phyloP scores from a whole-genome alignment of 2,888 invertebrate genomes.

The Antheraea yamamai region DNA sequence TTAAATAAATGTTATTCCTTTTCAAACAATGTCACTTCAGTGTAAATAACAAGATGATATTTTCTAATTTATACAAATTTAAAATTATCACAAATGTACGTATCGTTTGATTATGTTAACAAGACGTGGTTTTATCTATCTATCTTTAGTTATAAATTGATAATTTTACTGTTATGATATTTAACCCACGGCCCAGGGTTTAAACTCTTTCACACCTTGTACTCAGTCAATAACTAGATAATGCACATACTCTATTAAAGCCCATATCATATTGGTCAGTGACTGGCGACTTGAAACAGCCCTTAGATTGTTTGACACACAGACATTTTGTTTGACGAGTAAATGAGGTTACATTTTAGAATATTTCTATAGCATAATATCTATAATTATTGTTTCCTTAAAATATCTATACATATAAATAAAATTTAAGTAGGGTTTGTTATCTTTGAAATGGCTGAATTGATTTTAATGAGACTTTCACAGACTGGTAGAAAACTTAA shows the following conservation, averaged over 20 bases:
- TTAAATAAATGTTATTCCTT: too few species aligned
- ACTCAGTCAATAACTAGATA: slow-evolving; percentile 72
- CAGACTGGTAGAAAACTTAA: too few species aligned
- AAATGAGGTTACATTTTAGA: neutral
- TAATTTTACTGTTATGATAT: slow-evolving; percentile 17
- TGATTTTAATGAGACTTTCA: too few species aligned
- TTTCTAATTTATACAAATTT: neutral
- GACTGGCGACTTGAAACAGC: slow-evolving; percentile 69
- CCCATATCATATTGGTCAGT: slow-evolving; percentile 60
- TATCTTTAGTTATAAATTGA: slow-evolving; percentile 16
- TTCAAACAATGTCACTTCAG: too few species aligned
- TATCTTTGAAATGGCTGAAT: too few species aligned
- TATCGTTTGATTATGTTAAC: neutral
- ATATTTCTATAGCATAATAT: neutral
- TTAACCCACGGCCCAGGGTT: slow-evolving; percentile 14
- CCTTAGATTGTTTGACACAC: slow-evolving; percentile 62
- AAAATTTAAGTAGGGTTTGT: too few species aligned
- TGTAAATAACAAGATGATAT: too few species aligned
- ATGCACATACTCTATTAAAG: slow-evolving; percentile 64
- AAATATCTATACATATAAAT: neutral
- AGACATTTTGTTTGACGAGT: slow-evolving; percentile 21
- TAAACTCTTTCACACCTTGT: slow-evolving; percentile 69
- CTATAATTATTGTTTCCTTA: neutral
- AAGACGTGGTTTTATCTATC: slow-evolving; percentile 20
- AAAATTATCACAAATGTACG: too few species aligned